Percentiles rank a stretch among this genome's conserved stretches.
Evolutionary conservation across 2,888 invertebrate genomes (phyloP).

Genomic region (Cheilosia scutellata): DNA sequence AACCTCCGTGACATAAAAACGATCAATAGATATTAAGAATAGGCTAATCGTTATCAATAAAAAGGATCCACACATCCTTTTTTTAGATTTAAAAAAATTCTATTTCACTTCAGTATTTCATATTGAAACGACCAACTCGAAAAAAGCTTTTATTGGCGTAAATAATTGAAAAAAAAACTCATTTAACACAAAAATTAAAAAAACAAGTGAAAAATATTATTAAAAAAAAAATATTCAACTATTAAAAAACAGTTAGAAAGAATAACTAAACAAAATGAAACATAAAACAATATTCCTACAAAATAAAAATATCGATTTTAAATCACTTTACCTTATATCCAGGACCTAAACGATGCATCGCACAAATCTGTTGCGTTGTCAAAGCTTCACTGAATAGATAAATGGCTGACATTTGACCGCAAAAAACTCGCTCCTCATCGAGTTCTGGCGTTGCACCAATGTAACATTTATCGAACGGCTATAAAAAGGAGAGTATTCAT

Average conservation of each 20-base stretch:
- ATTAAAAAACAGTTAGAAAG: neutral
- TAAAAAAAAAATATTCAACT: neutral
- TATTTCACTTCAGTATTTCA: constrained; percentile 14
- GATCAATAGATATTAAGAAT: no score
- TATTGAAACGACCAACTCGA: neutral
- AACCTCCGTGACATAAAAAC: no score
- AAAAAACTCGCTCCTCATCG: constrained; percentile 98
- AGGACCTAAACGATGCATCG: constrained; percentile 98
- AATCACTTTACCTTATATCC: constrained; percentile 94
- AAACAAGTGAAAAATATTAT: neutral
- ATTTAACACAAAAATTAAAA: neutral
- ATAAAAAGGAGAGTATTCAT: constrained; percentile 69
- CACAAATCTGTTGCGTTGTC: constrained; percentile 98
- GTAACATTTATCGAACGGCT: constrained; percentile 99
- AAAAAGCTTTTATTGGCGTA: neutral
- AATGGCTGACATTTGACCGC: constrained; percentile 99
- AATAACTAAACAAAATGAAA: neutral
- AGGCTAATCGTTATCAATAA: no score
- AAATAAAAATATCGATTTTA: neutral
- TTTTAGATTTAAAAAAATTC: neutral
- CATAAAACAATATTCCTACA: constrained; percentile 2
- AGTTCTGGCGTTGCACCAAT: constrained; percentile 99
- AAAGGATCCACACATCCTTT: no score
- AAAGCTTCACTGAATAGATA: constrained; percentile 99
- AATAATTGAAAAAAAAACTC: neutral